These are phyloP conservation scores for Brachypterus glaber DNA, from an alignment of 2,888 invertebrate species.

Conservation along the genomic window DNA sequence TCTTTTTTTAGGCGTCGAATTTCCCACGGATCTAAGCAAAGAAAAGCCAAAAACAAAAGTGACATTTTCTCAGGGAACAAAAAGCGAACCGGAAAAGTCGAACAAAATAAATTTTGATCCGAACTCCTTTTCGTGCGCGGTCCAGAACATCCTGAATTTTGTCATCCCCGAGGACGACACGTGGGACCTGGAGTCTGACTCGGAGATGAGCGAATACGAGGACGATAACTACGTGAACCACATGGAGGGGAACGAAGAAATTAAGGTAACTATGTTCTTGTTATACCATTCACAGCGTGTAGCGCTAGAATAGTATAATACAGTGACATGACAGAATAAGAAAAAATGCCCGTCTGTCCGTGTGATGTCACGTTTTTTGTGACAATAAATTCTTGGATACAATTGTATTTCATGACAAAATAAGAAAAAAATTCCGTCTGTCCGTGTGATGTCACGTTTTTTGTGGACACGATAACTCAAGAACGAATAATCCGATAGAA, in stretches of 20 bases:
- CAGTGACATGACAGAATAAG: too few species aligned
- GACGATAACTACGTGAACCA: slow-evolving; percentile 44
- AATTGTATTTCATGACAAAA: too few species aligned
- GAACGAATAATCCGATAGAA: too few species aligned
- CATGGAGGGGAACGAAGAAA: slow-evolving; percentile 30
- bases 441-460: too few species aligned
- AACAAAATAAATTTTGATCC: slow-evolving; percentile 61
- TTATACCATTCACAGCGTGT: too few species aligned
- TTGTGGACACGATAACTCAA: too few species aligned
- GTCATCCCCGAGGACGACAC: slow-evolving; percentile 65
- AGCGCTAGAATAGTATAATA: too few species aligned
- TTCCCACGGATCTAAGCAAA: slow-evolving; percentile 18
- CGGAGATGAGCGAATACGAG: slow-evolving; percentile 70
- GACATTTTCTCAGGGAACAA: slow-evolving; percentile 33
- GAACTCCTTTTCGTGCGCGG: slow-evolving; percentile 68
- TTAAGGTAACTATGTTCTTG: slow-evolving; percentile 9
- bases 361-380: too few species aligned
- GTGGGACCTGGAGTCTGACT: slow-evolving; percentile 56
- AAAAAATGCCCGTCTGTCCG: too few species aligned
- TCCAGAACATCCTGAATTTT: slow-evolving; percentile 80
- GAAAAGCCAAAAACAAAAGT: slow-evolving; percentile 32
- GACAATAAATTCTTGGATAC: too few species aligned
- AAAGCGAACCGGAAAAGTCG: slow-evolving; percentile 25
- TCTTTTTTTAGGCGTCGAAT: too few species aligned
- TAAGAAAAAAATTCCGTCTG: too few species aligned